These are phyloP conservation scores for Takifugu bimaculatus DNA, from an alignment of 2,113 vertebrate species.

Conservation along the genomic window DNA sequence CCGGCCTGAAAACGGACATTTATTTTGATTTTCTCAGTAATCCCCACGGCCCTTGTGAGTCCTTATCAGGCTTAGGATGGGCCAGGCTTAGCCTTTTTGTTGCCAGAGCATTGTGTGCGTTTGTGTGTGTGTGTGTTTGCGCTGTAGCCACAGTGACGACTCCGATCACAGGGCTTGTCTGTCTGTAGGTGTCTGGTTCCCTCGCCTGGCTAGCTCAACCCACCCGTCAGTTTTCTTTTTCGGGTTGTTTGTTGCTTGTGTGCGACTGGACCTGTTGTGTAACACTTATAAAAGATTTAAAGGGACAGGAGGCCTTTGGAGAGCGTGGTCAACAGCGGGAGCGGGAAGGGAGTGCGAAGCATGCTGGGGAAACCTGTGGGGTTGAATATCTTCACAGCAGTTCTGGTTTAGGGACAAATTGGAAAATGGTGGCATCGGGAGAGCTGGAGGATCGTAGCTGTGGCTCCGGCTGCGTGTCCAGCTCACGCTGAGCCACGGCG, in stretches of 20 bases:
- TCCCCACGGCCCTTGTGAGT: slow-evolving; percentile 11
- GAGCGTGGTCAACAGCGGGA: slow-evolving; percentile 19
- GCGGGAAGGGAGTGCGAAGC: slow-evolving; percentile 9
- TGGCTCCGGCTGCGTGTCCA: neutral
- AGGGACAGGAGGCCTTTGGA: slow-evolving; percentile 61
- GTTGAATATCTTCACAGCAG: neutral
- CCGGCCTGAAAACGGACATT: slow-evolving; percentile 23
- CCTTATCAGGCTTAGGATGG: slow-evolving; percentile 50
- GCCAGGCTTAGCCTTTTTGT: slow-evolving; percentile 11
- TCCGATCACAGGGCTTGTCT: slow-evolving; percentile 46
- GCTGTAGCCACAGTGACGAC: slow-evolving; percentile 41
- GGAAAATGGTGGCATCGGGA: slow-evolving; percentile 17
- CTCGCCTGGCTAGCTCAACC: slow-evolving; percentile 45
- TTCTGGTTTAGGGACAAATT: neutral
- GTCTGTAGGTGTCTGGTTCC: slow-evolving; percentile 68
- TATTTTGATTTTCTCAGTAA: slow-evolving; percentile 44
- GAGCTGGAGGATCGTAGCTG: neutral
- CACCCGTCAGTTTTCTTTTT: slow-evolving; percentile 60
- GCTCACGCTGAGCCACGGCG: slow-evolving; percentile 17
- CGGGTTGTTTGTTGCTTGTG: slow-evolving; percentile 67
- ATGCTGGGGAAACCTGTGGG: neutral
- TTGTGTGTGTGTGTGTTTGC: slow-evolving; percentile 23
- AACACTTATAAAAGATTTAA: slow-evolving; percentile 76
- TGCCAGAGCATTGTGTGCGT: neutral
- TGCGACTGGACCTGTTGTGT: slow-evolving; percentile 70